phyloP scores from a whole-genome alignment of 2,113 vertebrate genomes.

The Neomonachus schauinslandi region DNA sequence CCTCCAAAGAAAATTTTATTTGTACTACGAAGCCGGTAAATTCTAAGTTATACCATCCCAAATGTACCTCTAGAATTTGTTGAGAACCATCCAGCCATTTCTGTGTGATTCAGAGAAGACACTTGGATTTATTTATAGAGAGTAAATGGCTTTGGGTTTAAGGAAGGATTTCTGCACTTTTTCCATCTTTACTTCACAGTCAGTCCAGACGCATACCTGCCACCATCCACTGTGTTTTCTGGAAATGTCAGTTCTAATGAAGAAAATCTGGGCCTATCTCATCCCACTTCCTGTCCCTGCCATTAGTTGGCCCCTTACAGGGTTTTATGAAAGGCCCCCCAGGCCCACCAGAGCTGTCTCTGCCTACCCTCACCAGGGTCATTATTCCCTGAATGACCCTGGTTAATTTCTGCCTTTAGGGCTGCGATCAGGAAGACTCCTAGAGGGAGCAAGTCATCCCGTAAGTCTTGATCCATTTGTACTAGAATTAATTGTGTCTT shows the following conservation, averaged over 20 bases:
- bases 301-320: not conserved
- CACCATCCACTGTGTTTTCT: not conserved
- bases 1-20: not conserved
- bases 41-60: not conserved
- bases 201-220: not conserved
- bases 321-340: not conserved
- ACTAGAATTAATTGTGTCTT: not conserved
- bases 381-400: not conserved
- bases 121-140: not conserved
- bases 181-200: not conserved
- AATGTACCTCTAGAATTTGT: not conserved
- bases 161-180: not conserved
- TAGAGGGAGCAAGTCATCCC: not conserved
- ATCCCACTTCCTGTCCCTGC: not conserved
- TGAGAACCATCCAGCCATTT: not conserved
- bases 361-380: not conserved
- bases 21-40: not conserved
- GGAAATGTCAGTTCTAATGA: not conserved
- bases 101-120: not conserved
- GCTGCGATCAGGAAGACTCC: not conserved
- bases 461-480: not conserved
- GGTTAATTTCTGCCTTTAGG: not conserved
- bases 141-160: not conserved
- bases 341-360: not conserved
- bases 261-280: not conserved